Percentiles rank a stretch among this genome's conserved stretches.
phyloP scores from a whole-genome alignment of 2,113 vertebrate species.

The Philantomba maxwellii region DNA sequence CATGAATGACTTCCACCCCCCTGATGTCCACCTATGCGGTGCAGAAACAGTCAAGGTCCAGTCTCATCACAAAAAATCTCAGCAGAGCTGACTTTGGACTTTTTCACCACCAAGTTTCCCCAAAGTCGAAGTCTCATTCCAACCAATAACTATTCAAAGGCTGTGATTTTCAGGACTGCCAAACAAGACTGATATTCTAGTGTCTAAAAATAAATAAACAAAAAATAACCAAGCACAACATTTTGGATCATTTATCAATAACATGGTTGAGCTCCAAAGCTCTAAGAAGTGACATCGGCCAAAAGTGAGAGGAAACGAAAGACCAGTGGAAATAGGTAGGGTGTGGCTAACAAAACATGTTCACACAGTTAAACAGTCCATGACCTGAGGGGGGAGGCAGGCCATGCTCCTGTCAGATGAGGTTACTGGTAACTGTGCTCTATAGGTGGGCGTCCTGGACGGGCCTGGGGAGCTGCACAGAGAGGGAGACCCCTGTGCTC shows the following conservation, averaged over 20 bases:
- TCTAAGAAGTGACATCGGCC: neutral
- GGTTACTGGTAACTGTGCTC: neutral
- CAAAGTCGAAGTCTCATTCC: neutral
- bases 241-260: neutral
- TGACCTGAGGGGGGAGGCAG: neutral
- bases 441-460: fast-evolving
- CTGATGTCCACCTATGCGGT: neutral
- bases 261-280: neutral
- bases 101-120: neutral
- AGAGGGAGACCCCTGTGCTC: neutral
- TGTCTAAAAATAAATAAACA: neutral
- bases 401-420: no score
- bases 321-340: neutral
- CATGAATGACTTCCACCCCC: neutral
- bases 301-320: neutral
- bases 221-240: neutral
- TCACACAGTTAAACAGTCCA: neutral
- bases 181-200: neutral
- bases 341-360: neutral
- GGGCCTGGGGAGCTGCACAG: no score
- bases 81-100: neutral
- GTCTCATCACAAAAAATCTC: neutral
- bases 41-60: neutral
- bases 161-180: neutral
- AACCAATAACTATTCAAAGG: neutral